Conservation (phyloP, 2,113 vertebrate genomes). For the Cavia aperea region DNA sequence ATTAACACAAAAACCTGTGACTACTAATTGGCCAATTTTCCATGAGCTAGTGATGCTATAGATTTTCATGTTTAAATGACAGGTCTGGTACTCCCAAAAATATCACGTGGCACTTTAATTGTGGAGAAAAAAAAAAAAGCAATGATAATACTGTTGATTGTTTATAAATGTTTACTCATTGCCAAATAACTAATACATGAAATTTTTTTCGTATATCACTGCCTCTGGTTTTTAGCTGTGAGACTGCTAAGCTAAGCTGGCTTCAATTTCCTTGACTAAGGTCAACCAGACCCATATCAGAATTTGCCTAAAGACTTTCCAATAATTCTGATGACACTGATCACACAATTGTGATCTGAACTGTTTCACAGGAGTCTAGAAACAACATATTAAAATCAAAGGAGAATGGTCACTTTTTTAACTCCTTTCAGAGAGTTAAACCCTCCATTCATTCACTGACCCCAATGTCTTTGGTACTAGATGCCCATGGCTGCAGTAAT, state of each 20-base stretch:
- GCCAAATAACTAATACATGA: slow-evolving; percentile 23
- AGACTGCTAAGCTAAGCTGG: background rate
- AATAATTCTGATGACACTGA: background rate
- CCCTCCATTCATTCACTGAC: background rate
- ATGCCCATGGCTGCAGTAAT: background rate
- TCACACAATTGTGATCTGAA: background rate
- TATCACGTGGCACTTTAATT: slow-evolving; percentile 4
- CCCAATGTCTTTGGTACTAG: background rate
- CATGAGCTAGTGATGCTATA: background rate
- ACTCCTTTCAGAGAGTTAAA: slow-evolving; percentile 1
- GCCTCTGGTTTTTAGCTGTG: background rate
- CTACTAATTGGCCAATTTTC: slow-evolving; percentile 1
- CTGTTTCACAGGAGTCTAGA: background rate
- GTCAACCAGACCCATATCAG: slow-evolving; percentile 25
- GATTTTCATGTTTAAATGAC: slow-evolving; percentile 33
- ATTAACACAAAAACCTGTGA: background rate
- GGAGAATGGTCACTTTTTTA: background rate
- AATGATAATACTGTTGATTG: slow-evolving; percentile 35
- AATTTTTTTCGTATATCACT: slow-evolving; percentile 9
- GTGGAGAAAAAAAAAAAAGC: slow-evolving; percentile 39
- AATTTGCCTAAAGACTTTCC: slow-evolving; percentile 31
- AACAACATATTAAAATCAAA: background rate
- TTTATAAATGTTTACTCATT: slow-evolving; percentile 43
- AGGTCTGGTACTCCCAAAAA: slow-evolving; percentile 2
- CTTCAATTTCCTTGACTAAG: slow-evolving; percentile 40